These are phyloP conservation scores for Phaethon lepturus DNA, from an alignment of 2,113 vertebrate genomes.

Conservation along the genomic window DNA sequence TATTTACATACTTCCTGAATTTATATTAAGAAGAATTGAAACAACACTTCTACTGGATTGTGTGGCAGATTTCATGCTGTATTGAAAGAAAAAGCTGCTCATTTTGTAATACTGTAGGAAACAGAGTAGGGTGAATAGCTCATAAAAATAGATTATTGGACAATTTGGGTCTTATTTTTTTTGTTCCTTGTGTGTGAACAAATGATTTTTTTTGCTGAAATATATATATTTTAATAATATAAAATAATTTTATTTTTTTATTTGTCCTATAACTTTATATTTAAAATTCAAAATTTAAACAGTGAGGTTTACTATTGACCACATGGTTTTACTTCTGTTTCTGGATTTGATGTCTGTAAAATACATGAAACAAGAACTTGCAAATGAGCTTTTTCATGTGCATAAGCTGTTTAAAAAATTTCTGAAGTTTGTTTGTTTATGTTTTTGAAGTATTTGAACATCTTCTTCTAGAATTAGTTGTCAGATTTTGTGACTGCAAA, in stretches of 20 bases:
- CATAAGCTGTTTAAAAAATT: neutral
- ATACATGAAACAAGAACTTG: neutral
- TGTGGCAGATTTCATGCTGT: neutral
- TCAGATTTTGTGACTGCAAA: neutral
- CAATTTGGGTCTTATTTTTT: neutral
- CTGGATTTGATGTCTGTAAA: neutral
- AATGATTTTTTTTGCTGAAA: neutral
- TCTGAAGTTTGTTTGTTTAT: neutral
- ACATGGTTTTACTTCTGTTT: neutral
- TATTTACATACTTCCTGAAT: slow-evolving; percentile 50
- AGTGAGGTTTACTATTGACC: neutral
- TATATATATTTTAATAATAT: neutral
- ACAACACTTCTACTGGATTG: slow-evolving; percentile 1
- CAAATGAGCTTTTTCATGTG: neutral
- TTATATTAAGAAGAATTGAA: slow-evolving; percentile 45
- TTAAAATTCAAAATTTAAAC: neutral
- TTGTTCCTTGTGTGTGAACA: neutral
- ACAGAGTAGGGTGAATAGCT: neutral
- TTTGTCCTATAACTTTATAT: neutral
- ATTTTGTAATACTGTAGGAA: neutral
- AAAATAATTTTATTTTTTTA: neutral
- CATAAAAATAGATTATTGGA: slow-evolving; percentile 5
- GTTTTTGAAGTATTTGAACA: neutral
- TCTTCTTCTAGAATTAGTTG: neutral
- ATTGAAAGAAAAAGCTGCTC: slow-evolving; percentile 16